Evolutionary conservation across 2,888 invertebrate species (phyloP).

Genomic region (Pseudoips prasinana): DNA sequence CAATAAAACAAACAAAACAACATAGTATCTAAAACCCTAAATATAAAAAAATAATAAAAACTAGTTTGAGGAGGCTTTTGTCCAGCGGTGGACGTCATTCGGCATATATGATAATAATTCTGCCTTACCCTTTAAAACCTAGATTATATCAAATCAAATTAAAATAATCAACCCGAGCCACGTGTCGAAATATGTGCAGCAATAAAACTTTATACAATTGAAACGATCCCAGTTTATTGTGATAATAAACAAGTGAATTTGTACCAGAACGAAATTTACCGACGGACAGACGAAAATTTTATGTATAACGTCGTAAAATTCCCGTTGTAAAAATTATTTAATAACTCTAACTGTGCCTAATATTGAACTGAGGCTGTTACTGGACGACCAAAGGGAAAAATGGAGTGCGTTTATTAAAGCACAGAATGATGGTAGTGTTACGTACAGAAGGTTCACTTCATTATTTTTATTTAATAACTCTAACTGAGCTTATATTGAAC

Average conservation of each 20-base stretch:
- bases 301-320: constrained; percentile 27
- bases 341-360: constrained; percentile 18
- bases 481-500: constrained; percentile 12
- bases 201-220: constrained; percentile 34
- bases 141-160: too few species aligned
- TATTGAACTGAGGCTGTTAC: constrained; percentile 5
- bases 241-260: constrained; percentile 40
- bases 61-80: too few species aligned
- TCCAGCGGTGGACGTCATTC: too few species aligned
- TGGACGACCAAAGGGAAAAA: too few species aligned
- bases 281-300: constrained; percentile 35
- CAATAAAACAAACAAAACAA: too few species aligned
- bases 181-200: constrained; percentile 7
- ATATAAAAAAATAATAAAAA: too few species aligned
- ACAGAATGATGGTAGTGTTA: constrained; percentile 35
- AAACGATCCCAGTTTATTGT: constrained; percentile 34
- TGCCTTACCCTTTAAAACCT: too few species aligned
- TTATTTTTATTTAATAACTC: constrained; percentile 38
- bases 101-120: too few species aligned
- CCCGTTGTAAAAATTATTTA: constrained; percentile 38
- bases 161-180: constrained; percentile 6
- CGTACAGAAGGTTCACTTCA: constrained; percentile 26
- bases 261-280: constrained; percentile 39
- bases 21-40: too few species aligned
- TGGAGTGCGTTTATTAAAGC: too few species aligned